Conservation (phyloP, 1,140 invertebrate species). For the Drosophila bifasciata region DNA sequence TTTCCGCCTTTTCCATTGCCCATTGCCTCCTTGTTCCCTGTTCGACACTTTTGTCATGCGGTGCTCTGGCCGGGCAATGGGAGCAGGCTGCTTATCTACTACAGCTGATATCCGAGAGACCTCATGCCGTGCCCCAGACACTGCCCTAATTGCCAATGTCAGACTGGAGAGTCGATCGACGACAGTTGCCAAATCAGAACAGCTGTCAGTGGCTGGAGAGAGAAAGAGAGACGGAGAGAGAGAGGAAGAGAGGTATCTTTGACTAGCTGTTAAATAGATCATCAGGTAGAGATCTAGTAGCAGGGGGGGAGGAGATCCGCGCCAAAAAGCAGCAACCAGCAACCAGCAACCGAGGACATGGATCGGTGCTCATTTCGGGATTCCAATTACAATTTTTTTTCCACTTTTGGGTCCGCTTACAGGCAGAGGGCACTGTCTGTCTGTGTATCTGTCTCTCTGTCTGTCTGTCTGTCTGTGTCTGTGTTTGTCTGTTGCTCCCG, state of each 20-base stretch:
- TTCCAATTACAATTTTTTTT: conserved; percentile 79
- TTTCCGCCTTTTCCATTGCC: background rate
- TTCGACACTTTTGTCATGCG: conserved; percentile 23
- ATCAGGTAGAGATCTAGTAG: conserved; percentile 44
- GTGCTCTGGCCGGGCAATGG: conserved; percentile 9
- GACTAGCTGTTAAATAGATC: conserved; percentile 22
- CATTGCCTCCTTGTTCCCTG: too few relatives aligned
- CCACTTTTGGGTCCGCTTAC: conserved; percentile 47
- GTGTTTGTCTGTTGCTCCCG: conserved; percentile 35
- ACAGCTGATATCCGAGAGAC: conserved; percentile 36
- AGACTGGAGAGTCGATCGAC: background rate
- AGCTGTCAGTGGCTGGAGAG: conserved; percentile 16
- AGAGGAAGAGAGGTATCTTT: too few relatives aligned
- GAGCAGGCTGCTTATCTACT: conserved; percentile 52
- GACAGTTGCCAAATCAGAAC: conserved; percentile 50
- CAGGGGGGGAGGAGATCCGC: conserved; percentile 32
- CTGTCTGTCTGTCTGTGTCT: conserved; percentile 11
- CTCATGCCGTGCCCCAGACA: conserved; percentile 36
- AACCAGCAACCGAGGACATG: too few relatives aligned
- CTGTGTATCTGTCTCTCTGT: background rate
- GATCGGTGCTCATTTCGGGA: background rate
- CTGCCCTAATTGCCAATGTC: conserved; percentile 24
- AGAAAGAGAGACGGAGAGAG: too few relatives aligned
- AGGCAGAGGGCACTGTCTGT: background rate
- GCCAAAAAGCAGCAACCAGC: conserved; percentile 63